Conservation (phyloP, 2,888 invertebrate species). For the Gisinianus flammeolus region DNA sequence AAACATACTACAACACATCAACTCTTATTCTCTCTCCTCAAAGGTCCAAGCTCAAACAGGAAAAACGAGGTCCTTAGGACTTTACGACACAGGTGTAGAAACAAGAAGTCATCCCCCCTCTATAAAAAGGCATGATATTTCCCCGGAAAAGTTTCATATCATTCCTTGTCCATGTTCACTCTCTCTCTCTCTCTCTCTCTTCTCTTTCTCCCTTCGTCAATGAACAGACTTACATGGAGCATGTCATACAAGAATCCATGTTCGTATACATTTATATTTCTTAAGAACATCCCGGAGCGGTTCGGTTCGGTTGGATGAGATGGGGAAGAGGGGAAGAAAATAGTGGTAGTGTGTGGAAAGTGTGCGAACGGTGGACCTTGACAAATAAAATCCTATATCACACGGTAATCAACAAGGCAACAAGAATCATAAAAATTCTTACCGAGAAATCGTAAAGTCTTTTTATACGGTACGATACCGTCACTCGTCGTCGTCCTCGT, state of each 20-base stretch:
- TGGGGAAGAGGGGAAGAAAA: constrained; percentile 9
- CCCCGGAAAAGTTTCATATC: not conserved
- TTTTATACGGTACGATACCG: constrained; percentile 27
- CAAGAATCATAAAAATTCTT: constrained; percentile 59
- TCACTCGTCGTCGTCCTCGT: not conserved
- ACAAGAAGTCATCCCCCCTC: constrained; percentile 45
- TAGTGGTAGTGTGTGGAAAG: not conserved
- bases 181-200: constrained; percentile 5
- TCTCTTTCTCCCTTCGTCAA: not conserved
- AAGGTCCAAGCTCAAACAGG: not conserved
- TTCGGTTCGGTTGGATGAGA: not conserved
- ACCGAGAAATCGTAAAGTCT: constrained; percentile 51
- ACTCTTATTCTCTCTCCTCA: not conserved
- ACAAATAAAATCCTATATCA: constrained; percentile 58
- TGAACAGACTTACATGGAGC: too few relatives aligned
- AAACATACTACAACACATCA: not conserved
- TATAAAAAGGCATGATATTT: constrained; percentile 44
- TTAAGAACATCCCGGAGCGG: not conserved
- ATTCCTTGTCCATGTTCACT: not conserved
- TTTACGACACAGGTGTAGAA: constrained; percentile 34
- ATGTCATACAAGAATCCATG: too few relatives aligned
- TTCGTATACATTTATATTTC: not conserved
- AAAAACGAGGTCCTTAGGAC: not conserved
- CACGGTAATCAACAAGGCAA: constrained; percentile 58
- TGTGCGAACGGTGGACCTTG: constrained; percentile 36